Evolutionary conservation across 2,113 vertebrate species (phyloP), one percentile per base, ranked within the genome.

Genomic region (Pelmatolapia mariae): DNA sequence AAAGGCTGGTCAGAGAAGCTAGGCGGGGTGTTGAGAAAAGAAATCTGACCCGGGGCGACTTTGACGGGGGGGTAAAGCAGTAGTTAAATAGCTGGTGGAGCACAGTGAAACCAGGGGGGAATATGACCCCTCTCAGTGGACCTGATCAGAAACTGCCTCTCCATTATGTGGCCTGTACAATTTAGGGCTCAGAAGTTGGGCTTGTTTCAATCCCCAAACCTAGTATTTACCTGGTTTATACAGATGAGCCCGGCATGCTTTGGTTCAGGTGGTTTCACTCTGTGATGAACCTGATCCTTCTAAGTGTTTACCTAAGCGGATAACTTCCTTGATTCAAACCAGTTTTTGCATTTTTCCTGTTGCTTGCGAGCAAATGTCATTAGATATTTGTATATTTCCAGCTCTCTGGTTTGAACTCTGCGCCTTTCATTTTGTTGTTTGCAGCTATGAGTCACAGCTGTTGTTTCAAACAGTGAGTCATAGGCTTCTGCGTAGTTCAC

Each of bases 41-140:
- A 93, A 96, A 96, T 33, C 15, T 57, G 95, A 96, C 91, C 94
- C 4, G 19, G 24, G 36, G 63, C 52, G 47, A 82, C 61, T 86
- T 93, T 86, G 33, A 82, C 59, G 90, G 89, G 82, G 81, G 91
- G 89, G 82, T 54, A 54, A 59, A 88, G 82, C 45, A 50, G 63
- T 50, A 54, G 40, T 40, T 90, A 83, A 92, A 93, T 81, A 88
- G 83, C 56, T 79, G 38, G 84, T 40, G 82, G 53, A 22, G 82
- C 71, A 38, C 80, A 84, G 86, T 79, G 92, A 93, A 94, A 92
- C 91, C 31, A 6, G 40, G 57, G 71, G 76, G 95, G 88, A 96
- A 95, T 90, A 31, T 87, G 92, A 94, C 80, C 86, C 93, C 87
- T 94, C 95, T 95, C 94, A 45, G 91, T 43, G 93, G 95, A 94